Evolutionary conservation across 2,797 vertebrate genomes (phyloP).

Genomic region (Anas flavirostris): DNA sequence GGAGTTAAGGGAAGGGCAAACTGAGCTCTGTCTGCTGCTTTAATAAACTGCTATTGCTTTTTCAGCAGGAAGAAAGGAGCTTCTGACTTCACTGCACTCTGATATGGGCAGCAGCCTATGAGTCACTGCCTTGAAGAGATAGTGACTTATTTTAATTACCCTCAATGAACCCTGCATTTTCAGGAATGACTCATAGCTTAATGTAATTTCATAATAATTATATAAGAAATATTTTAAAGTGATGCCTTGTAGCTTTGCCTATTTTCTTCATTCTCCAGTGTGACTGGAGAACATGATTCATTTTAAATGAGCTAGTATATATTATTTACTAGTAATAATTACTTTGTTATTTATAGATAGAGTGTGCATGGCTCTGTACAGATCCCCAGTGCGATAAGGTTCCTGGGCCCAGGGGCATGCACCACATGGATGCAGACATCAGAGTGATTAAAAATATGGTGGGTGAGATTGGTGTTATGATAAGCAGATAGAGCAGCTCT

Average conservation of each 20-base stretch:
- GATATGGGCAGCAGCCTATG: conserved; percentile 22
- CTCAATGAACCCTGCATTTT: conserved; percentile 62
- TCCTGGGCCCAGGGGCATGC: background rate
- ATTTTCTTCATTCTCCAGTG: conserved; percentile 27
- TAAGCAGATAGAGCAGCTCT: conserved; percentile 15
- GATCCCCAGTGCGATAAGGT: background rate
- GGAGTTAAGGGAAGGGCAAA: background rate
- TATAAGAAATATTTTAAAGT: conserved; percentile 56
- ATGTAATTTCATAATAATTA: conserved; percentile 69
- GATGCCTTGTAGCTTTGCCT: conserved; percentile 52
- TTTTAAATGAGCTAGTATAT: conserved; percentile 34
- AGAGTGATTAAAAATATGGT: conserved; percentile 26
- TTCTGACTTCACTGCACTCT: conserved; percentile 26
- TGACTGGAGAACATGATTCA: conserved; percentile 40
- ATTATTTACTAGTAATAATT: conserved; percentile 64
- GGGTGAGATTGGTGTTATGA: background rate
- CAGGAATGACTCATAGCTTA: conserved; percentile 72
- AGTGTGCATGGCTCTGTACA: background rate
- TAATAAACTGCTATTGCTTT: background rate
- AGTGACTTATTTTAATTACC: conserved; percentile 72
- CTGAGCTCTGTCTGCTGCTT: background rate
- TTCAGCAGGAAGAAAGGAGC: background rate
- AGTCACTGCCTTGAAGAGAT: conserved; percentile 69
- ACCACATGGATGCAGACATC: background rate
- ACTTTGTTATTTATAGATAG: conserved; percentile 41